Percentiles rank a stretch among this genome's conserved stretches.
Evolutionary conservation across 2,113 vertebrate species (phyloP).

Genomic region (Zosterops pallidus): DNA sequence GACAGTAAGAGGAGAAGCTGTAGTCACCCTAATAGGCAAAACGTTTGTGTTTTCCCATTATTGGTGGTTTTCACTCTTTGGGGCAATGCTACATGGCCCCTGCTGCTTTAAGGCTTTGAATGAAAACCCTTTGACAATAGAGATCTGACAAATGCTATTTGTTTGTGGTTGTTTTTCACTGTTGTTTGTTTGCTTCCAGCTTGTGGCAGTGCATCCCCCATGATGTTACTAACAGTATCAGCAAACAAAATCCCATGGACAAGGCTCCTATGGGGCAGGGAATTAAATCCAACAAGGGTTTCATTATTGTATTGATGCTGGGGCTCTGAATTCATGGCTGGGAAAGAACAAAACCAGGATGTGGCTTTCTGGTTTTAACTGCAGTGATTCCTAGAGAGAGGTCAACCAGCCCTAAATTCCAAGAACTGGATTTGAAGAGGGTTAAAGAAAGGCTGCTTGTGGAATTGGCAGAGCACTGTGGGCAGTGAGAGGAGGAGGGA

Average conservation of each 20-base stretch:
- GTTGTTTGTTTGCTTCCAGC: slow-evolving; percentile 43
- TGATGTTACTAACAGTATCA: slow-evolving; percentile 7
- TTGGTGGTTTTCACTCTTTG: background rate
- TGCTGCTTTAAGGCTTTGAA: slow-evolving; percentile 27
- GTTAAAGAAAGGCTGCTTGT: background rate
- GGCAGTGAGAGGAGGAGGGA: background rate
- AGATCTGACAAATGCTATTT: slow-evolving; percentile 30
- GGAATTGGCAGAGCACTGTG: background rate
- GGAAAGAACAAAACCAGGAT: slow-evolving; percentile 6
- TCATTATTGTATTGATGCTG: slow-evolving; percentile 2
- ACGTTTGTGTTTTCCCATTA: background rate
- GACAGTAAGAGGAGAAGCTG: background rate
- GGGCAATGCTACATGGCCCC: background rate
- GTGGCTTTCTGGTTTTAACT: background rate
- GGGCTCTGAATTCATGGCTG: background rate
- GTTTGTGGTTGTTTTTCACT: slow-evolving; percentile 26
- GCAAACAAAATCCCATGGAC: slow-evolving; percentile 41
- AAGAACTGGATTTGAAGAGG: background rate
- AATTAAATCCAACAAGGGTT: slow-evolving; percentile 38
- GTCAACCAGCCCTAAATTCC: background rate
- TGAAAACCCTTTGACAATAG: background rate
- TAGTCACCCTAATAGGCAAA: background rate
- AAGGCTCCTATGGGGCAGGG: background rate
- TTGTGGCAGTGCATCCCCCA: background rate
- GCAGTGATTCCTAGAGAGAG: background rate